Evolutionary conservation across 2,888 invertebrate genomes (phyloP).

Genomic region (Campopleginae sp.): DNA sequence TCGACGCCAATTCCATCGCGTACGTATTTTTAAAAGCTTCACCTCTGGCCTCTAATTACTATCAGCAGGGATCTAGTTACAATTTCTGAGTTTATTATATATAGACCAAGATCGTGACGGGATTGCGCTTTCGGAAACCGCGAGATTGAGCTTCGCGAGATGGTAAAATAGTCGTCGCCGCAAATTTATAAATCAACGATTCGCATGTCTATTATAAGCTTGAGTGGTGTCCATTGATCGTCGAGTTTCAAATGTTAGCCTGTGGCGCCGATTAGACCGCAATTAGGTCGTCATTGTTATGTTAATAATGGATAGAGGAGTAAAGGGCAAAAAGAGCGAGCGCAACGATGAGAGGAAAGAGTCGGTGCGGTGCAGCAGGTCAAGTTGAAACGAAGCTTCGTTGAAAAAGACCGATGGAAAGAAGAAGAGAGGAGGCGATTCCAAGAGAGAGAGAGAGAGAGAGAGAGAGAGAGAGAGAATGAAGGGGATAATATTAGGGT

Average conservation of each 20-base stretch:
- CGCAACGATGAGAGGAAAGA: conserved; percentile 56
- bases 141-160: too few relatives aligned
- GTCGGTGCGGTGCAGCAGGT: conserved; percentile 53
- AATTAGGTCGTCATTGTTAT: conserved; percentile 83
- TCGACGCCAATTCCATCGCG: conserved; percentile 65
- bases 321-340: conserved; percentile 44
- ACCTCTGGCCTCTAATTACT: conserved; percentile 64
- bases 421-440: conserved; percentile 10
- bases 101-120: conserved; percentile 61
- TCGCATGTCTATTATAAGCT: not conserved
- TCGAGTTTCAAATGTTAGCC: conserved; percentile 64
- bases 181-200: conserved; percentile 16
- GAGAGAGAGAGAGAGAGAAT: conserved; percentile 48
- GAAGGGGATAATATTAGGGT: conserved; percentile 81
- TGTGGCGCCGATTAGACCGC: conserved; percentile 80
- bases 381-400: conserved; percentile 48
- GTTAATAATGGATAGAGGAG: conserved; percentile 78
- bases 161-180: not conserved
- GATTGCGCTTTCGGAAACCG: too few relatives aligned
- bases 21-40: conserved; percentile 72
- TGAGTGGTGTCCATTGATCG: conserved; percentile 21
- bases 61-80: conserved; percentile 65
- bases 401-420: conserved; percentile 41
- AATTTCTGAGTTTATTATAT: conserved; percentile 39
- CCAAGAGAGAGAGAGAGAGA: conserved; percentile 34